Evolutionary conservation across 2,113 vertebrate genomes (phyloP).

Genomic region (Hemibagrus wyckioides): DNA sequence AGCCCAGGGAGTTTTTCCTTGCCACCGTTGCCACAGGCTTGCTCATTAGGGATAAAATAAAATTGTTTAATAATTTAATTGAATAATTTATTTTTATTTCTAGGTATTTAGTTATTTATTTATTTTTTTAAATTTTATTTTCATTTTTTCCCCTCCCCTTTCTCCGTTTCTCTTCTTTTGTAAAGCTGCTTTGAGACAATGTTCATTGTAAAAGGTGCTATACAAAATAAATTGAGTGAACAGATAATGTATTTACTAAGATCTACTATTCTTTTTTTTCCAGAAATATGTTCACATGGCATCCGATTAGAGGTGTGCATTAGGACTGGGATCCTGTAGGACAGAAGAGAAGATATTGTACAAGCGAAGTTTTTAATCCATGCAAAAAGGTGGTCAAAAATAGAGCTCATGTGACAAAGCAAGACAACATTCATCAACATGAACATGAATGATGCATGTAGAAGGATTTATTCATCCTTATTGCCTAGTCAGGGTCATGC

Average conservation of each 20-base stretch:
- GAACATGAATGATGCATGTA: neutral
- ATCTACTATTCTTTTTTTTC: neutral
- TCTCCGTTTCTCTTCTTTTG: too few relatives aligned
- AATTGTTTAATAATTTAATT: too few relatives aligned
- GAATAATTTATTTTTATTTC: too few relatives aligned
- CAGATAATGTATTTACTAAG: neutral
- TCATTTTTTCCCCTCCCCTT: too few relatives aligned
- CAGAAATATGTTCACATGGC: neutral
- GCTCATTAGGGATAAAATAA: too few relatives aligned
- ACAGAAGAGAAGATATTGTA: neutral
- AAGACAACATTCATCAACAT: neutral
- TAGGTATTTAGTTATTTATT: too few relatives aligned
- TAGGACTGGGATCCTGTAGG: neutral
- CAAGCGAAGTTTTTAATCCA: neutral
- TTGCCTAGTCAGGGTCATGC: neutral
- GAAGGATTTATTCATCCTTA: neutral
- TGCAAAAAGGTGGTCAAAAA: neutral
- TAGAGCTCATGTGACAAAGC: neutral
- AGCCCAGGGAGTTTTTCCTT: too few relatives aligned
- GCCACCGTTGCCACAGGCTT: too few relatives aligned
- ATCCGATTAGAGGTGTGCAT: neutral
- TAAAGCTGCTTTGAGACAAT: too few relatives aligned
- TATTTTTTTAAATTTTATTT: too few relatives aligned
- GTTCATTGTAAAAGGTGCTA: too few relatives aligned
- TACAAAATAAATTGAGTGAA: too few relatives aligned